Conservation (phyloP, 2,888 invertebrate species). For the Tachina grossa region DNA sequence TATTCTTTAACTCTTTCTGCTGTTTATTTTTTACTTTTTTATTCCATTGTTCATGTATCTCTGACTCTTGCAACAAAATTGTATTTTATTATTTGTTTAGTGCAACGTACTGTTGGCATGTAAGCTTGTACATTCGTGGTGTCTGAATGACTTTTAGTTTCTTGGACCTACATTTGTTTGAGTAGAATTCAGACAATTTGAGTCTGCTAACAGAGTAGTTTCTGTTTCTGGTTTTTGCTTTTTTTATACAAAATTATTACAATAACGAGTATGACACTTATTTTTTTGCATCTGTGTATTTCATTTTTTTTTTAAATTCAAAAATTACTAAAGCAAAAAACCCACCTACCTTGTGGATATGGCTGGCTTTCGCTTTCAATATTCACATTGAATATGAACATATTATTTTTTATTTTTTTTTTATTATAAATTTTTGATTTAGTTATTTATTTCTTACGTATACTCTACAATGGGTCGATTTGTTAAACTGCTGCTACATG, state of each 20-base stretch:
- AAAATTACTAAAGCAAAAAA: slow-evolving; percentile 72
- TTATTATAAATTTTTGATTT: slow-evolving; percentile 43
- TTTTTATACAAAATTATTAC: slow-evolving; percentile 56
- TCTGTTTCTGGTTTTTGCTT: slow-evolving; percentile 17
- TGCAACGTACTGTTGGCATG: slow-evolving; percentile 56
- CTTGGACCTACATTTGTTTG: slow-evolving; percentile 45
- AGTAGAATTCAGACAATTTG: slow-evolving; percentile 19
- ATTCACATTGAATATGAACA: slow-evolving; percentile 71
- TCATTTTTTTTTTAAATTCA: background rate
- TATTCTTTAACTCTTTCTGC: slow-evolving; percentile 34
- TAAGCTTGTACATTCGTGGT: slow-evolving; percentile 30
- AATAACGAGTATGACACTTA: slow-evolving; percentile 67
- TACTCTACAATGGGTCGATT: slow-evolving; percentile 18
- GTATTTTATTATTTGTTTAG: slow-evolving; percentile 50
- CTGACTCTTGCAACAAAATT: slow-evolving; percentile 62
- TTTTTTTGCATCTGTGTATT: slow-evolving; percentile 49
- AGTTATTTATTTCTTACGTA: slow-evolving; percentile 1
- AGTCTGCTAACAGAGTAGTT: slow-evolving; percentile 34
- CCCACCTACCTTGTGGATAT: slow-evolving; percentile 81
- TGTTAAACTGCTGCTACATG: background rate
- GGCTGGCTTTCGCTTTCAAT: slow-evolving; percentile 81
- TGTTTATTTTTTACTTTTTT: background rate
- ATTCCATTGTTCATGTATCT: slow-evolving; percentile 25
- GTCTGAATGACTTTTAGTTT: slow-evolving; percentile 65
- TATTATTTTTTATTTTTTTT: slow-evolving; percentile 32